Conservation (phyloP, 2,797 vertebrate genomes). For the Lagorchestes hirsutus region DNA sequence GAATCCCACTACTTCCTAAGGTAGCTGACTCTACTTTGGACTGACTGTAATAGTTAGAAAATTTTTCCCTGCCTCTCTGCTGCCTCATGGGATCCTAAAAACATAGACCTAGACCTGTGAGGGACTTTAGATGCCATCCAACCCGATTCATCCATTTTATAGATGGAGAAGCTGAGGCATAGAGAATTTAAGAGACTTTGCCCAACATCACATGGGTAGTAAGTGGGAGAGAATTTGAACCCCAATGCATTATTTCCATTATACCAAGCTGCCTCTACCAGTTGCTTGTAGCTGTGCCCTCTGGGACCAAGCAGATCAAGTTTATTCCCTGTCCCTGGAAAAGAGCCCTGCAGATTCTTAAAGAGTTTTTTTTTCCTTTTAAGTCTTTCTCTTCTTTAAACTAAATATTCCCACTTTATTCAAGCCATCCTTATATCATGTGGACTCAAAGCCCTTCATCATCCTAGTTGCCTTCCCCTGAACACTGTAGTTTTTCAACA, state of each 20-base stretch:
- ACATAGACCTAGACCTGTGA: neutral
- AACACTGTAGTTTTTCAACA: neutral
- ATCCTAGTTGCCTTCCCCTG: neutral
- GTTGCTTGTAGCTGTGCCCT: neutral
- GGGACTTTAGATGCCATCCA: neutral
- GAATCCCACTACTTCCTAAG: neutral
- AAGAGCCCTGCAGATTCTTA: neutral
- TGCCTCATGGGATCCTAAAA: neutral
- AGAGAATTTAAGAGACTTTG: neutral
- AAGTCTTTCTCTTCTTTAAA: neutral
- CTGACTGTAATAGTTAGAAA: neutral
- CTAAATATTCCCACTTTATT: neutral
- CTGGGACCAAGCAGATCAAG: neutral
- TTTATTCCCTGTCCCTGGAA: neutral
- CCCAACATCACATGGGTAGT: neutral
- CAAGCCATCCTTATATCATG: neutral
- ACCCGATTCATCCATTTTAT: neutral
- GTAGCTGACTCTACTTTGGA: neutral
- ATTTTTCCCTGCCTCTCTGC: neutral
- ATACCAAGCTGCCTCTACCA: neutral
- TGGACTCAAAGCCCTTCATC: neutral
- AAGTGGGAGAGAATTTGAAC: neutral
- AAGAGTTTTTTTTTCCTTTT: neutral
- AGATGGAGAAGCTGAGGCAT: neutral
- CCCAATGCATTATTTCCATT: neutral